Percentiles rank a stretch among this genome's conserved stretches.
Conservation (phyloP, 2,888 invertebrate genomes). For the Agonopterix alstromeriana region DNA sequence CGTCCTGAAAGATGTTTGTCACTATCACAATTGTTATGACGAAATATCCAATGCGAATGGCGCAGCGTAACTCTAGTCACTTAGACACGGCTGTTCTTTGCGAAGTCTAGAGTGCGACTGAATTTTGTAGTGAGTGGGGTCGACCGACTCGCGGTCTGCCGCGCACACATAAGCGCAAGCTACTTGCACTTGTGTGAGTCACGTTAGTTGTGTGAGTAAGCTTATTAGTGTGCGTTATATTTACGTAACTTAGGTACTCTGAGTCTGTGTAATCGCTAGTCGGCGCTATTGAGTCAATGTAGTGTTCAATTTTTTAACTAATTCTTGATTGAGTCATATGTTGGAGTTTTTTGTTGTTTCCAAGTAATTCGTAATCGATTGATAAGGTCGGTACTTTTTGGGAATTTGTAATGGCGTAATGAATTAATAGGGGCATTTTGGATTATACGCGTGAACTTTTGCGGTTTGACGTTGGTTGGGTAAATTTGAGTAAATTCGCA, state of each 20-base stretch:
- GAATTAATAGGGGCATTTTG: conserved; percentile 14
- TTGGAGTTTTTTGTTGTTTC: conserved; percentile 43
- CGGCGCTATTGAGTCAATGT: conserved; percentile 63
- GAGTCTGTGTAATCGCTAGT: conserved; percentile 57
- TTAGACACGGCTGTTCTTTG: conserved; percentile 50
- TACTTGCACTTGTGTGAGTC: conserved; percentile 35
- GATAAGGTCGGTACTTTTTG: conserved; percentile 35
- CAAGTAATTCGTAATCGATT: conserved; percentile 39
- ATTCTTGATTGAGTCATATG: conserved; percentile 69
- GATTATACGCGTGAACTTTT: conserved; percentile 6
- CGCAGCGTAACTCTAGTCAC: conserved; percentile 40
- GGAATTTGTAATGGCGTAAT: conserved; percentile 26
- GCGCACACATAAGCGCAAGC: conserved; percentile 38
- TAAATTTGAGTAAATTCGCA: neutral
- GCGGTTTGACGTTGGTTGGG: neutral
- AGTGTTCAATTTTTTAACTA: conserved; percentile 65
- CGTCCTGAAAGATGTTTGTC: conserved; percentile 57
- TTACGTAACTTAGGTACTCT: conserved; percentile 61
- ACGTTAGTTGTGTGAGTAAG: conserved; percentile 11
- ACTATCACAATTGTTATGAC: conserved; percentile 73
- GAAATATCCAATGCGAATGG: conserved; percentile 65
- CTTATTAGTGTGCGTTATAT: conserved; percentile 27
- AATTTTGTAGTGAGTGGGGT: conserved; percentile 74
- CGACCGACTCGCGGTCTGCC: conserved; percentile 58
- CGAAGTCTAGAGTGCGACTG: conserved; percentile 63